These are phyloP conservation scores for Cydia strobilella DNA, from an alignment of 1,140 invertebrate genomes.

Conservation along the genomic window DNA sequence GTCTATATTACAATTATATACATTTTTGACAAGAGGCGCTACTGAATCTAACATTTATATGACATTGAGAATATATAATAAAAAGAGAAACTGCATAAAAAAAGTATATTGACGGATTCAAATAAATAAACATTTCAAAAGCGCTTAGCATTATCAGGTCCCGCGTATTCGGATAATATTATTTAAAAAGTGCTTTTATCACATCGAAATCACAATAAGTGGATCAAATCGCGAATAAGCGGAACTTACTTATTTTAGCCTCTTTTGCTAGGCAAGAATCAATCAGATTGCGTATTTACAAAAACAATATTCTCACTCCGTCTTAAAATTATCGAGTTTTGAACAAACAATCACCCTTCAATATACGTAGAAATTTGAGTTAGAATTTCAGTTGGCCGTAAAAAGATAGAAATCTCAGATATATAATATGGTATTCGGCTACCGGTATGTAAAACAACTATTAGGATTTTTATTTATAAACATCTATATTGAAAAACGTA, in stretches of 20 bases:
- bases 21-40: background rate
- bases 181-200: conserved; percentile 21
- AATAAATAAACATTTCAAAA: conserved; percentile 1
- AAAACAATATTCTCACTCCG: conserved; percentile 27
- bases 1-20: background rate
- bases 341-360: conserved; percentile 4
- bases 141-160: background rate
- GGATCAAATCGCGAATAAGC: background rate
- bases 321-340: conserved; percentile 17
- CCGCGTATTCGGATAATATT: conserved; percentile 7
- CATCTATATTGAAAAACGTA: background rate
- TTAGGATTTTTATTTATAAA: background rate
- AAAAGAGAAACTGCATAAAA: background rate
- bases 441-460: background rate
- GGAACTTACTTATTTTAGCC: background rate
- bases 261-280: conserved; percentile 17
- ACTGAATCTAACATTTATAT: background rate
- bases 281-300: conserved; percentile 9
- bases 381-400: background rate
- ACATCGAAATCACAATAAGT: conserved; percentile 8
- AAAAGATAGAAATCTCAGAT: background rate
- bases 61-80: background rate
- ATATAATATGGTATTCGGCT: background rate
- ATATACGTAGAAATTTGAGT: background rate
- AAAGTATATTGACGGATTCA: background rate